A percentile compares a stretch with the other conserved stretches of the same genome.
These are phyloP conservation scores for Urosaurus nigricauda DNA, from an alignment of 2,797 vertebrate genomes.

Conservation along the genomic window DNA sequence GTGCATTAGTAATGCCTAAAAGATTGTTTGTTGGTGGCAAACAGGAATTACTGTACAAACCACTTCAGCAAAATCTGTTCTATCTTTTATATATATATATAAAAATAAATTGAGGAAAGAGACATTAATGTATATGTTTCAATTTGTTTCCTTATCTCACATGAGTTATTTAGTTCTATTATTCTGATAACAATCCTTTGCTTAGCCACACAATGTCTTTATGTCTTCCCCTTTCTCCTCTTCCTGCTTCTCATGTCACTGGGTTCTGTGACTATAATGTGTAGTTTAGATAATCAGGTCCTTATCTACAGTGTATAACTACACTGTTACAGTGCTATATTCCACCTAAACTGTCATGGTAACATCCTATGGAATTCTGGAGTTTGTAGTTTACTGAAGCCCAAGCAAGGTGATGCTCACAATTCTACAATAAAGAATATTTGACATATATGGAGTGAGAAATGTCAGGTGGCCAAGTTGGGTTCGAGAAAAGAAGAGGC, in stretches of 20 bases:
- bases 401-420: no score
- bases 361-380: no score
- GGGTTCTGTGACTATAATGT: not conserved
- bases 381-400: no score
- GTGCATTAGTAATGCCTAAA: conserved; percentile 8
- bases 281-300: not conserved
- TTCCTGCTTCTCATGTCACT: no score
- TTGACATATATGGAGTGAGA: no score
- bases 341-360: no score
- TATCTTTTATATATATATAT: not conserved
- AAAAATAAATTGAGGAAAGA: conserved; percentile 23
- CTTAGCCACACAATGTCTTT: not conserved
- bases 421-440: no score
- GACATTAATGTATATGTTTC: conserved; percentile 15
- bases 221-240: no score
- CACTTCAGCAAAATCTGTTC: conserved; percentile 21
- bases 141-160: conserved; percentile 30
- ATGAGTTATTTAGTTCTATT: not conserved
- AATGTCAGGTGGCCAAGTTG: no score
- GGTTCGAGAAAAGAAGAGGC: no score
- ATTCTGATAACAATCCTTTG: not conserved
- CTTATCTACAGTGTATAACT: not conserved
- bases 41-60: conserved; percentile 28
- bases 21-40: conserved; percentile 15
- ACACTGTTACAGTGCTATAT: not conserved